These are phyloP conservation scores for Melanargia galathea DNA, from an alignment of 2,888 invertebrate species.

Conservation along the genomic window DNA sequence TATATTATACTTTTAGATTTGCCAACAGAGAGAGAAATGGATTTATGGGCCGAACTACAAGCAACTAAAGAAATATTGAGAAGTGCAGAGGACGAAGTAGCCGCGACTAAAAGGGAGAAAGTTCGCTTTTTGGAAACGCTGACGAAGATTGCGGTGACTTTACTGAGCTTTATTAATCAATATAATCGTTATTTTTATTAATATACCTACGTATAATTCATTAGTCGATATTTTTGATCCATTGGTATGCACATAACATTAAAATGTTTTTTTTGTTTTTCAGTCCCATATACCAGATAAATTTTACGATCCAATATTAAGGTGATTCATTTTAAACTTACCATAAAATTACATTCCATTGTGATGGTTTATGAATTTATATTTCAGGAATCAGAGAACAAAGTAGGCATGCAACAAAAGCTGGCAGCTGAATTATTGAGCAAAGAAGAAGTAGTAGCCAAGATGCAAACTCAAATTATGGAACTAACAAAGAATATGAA, in stretches of 20 bases:
- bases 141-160: conserved; percentile 68
- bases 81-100: conserved; percentile 70
- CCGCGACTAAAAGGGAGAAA: conserved; percentile 68
- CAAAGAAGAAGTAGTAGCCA: conserved; percentile 72
- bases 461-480: conserved; percentile 72
- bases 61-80: conserved; percentile 71
- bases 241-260: neutral
- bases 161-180: conserved; percentile 12
- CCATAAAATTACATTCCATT: neutral
- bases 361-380: conserved; percentile 9
- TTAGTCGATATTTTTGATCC: neutral
- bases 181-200: no score
- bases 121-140: conserved; percentile 71
- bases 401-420: conserved; percentile 74
- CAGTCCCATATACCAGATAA: conserved; percentile 64
- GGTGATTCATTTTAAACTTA: conserved; percentile 46
- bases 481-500: conserved; percentile 72
- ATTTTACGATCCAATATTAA: conserved; percentile 52
- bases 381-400: conserved; percentile 70
- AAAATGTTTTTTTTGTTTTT: conserved; percentile 54
- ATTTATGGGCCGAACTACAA: conserved; percentile 71
- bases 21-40: conserved; percentile 73
- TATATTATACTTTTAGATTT: conserved; percentile 53
- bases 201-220: no score
- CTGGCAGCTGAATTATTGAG: conserved; percentile 73